Base-by-base conservation (phyloP, 92 coral and sea anemone genomes). In the Zoanthus sociatus region DNA sequence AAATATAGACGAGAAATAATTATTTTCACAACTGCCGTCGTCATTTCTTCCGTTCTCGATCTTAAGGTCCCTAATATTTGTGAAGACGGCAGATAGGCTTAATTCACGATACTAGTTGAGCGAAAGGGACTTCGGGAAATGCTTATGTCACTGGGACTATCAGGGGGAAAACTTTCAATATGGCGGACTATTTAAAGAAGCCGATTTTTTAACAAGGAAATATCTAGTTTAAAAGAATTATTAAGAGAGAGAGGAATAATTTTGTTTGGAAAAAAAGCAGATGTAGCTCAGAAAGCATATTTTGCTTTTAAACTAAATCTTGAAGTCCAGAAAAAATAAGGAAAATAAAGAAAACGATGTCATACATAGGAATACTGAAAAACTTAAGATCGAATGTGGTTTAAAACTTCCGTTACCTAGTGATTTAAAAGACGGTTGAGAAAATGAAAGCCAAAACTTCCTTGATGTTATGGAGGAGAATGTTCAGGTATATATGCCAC, bases 321-420 rank as follows among this genome's bases (percentile, higher is more conserved):
- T 9, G 58, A 53, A 14, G 58, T 53, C 11, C 12, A 9, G 11
- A 53, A 53, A 26, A 53, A 53, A 9, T 14, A 53, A 15, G 3
- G 60, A 54, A 54, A 15, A 15, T 15, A 69, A 84, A 72, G 78
- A 84, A 33, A 83, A 83, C 70, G 73, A 85, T 20, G 48, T 56
- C 75, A 47, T 37, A 76, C 58, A 26, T 4, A 73, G 84, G 45
- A 71, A 60, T 76, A 86, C 64, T 73, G 55, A 50, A 50, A 50
- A 50, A 11, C 47, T 86, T 73, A 60, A 84, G 53, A 86, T 77
- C 13, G 84, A 86, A 75, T 86, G 73, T 54, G 85, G 76, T 75
- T 33, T 86, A 16, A 76, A 14, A 46, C 89, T 75, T 42, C 89
- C 89, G 21, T 86, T 75, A 61, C 89, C 89, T 54, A 47, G 73